Conservation (phyloP, 2,113 vertebrate species). For the Sardina pilchardus region DNA sequence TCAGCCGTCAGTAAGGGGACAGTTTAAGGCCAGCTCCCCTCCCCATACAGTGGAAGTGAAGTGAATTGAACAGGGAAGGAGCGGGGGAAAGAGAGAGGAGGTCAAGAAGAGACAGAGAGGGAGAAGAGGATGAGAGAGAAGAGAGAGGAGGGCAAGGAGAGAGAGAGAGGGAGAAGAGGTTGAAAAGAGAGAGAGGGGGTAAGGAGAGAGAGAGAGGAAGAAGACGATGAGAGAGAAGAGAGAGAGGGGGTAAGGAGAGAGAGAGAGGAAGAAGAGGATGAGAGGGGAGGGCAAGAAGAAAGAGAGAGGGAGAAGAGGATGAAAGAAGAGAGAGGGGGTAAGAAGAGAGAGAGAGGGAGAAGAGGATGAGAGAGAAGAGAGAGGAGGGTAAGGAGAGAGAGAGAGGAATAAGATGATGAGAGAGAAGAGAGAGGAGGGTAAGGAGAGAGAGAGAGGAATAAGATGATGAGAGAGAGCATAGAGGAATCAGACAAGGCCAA, state of each 20-base stretch:
- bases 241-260: not conserved
- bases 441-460: not conserved
- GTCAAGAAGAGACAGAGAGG: not conserved
- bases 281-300: no score
- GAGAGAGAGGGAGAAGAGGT: not conserved
- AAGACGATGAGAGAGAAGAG: not conserved
- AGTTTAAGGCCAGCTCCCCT: not conserved
- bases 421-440: not conserved
- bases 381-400: not conserved
- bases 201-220: not conserved
- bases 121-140: not conserved
- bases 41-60: not conserved
- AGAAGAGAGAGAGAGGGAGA: not conserved
- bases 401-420: not conserved
- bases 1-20: not conserved
- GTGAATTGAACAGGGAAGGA: not conserved
- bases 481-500: not conserved
- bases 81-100: not conserved
- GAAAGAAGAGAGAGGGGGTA: not conserved
- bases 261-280: not conserved
- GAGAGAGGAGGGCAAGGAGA: not conserved
- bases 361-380: not conserved
- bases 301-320: not conserved
- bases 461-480: not conserved
- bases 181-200: not conserved